Conservation (phyloP, 2,113 vertebrate genomes). For the Craseonycteris thonglongyai region DNA sequence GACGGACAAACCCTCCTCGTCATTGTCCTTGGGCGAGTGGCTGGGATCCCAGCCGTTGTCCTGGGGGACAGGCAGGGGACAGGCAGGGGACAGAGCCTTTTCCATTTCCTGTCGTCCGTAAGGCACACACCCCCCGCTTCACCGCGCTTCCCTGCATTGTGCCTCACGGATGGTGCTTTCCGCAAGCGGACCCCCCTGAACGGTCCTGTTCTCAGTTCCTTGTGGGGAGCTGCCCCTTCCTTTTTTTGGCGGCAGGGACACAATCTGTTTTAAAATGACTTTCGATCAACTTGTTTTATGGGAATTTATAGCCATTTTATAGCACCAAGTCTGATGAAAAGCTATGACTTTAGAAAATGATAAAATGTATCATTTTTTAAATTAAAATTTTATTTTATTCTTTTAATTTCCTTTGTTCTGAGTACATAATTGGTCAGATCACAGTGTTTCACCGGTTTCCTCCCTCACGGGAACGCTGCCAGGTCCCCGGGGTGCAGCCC, state of each 20-base stretch:
- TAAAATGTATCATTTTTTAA: neutral
- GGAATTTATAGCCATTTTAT: neutral
- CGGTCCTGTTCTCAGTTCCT: neutral
- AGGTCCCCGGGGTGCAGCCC: too few relatives aligned
- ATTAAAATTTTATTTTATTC: neutral
- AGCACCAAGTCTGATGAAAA: neutral
- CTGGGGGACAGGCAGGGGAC: too few relatives aligned
- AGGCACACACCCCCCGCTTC: too few relatives aligned
- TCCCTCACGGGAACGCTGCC: too few relatives aligned
- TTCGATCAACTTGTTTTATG: neutral
- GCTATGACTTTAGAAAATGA: neutral
- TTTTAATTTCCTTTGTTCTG: neutral
- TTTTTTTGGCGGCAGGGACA: neutral
- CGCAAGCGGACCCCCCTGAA: too few relatives aligned
- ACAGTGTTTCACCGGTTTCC: neutral
- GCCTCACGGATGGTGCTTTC: too few relatives aligned
- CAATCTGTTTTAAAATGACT: constrained; percentile 11
- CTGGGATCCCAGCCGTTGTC: too few relatives aligned
- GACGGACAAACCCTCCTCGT: too few relatives aligned
- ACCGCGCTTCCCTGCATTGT: too few relatives aligned
- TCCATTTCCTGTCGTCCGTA: too few relatives aligned
- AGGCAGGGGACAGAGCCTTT: too few relatives aligned
- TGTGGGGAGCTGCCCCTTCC: neutral
- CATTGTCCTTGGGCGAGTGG: too few relatives aligned
- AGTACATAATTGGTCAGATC: neutral